Evolutionary conservation across 2,888 invertebrate species (phyloP), one percentile per base, ranked within the genome.

Genomic region (Drosophila niveifrons): DNA sequence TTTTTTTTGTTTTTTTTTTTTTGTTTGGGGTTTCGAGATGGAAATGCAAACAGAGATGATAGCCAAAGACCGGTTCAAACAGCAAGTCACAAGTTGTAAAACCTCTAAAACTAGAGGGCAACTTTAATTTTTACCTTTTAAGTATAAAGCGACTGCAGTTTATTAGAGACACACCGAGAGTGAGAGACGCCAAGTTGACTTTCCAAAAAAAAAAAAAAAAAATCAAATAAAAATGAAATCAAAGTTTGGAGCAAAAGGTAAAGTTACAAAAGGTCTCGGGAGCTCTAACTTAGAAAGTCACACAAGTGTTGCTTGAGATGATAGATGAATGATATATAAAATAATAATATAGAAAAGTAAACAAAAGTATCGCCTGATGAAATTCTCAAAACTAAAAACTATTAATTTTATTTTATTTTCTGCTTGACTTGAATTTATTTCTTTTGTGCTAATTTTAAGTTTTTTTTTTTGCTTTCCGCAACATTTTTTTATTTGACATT

Each of bases 371-470:
- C 10, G 52, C 52, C 28, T 18, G 18, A 15, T 51, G 51, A 41
- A 53, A 28, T 41, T 29, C 9, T 9, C 10, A 3, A 15, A 15
- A 41, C 39, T 41, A 13, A 41, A 55, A 55, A 46, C 29, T 29
- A 53, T 34, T 44, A n/a, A 11, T 55, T 39, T 52, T 44, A 10
- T 31, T 39, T 43, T 36, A 68, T 29, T 58, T 61, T 31, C 9
- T 39, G 18, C 39, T 55, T 43, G 46, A 70, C 31, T 58, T 61
- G 47, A 73, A 82, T 74, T 68, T 66, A 69, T 72, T 58, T 58
- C 66, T 75, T 72, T 86, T 65, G 64, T 70, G 72, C 81, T 75
- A 72, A 83, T 80, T 83, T 75, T 34, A 51, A 62, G 13, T 43
- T 47, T 46, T 6, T 23, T 39, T 55, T 41, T 11, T 52, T n/a